Evolutionary conservation across 2,113 vertebrate species (phyloP), one percentile per base, ranked within the genome.

Genomic region (Xiphophorus maculatus): DNA sequence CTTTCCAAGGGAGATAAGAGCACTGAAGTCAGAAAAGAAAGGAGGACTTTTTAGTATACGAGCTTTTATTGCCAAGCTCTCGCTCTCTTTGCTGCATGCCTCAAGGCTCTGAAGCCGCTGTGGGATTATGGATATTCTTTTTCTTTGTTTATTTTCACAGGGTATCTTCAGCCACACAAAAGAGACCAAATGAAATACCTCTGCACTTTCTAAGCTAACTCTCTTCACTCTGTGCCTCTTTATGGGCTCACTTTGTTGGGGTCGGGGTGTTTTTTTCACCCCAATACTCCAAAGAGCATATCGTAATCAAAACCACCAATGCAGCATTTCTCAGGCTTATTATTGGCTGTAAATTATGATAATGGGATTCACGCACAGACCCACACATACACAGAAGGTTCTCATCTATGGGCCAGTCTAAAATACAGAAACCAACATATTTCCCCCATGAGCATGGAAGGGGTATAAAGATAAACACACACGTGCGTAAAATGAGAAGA

Each of bases 241-340:
- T 79, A 88, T 89, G 88, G 76, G 19, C 63, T 78, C 73, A 73
- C 86, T 90, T 85, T 85, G 87, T 89, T 84, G 75, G 58, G 69
- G 60, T 33, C 62, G 74, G 64, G 73, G 25, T 63, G 27, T 77
- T 79, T 67, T 79, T 82, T 84, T 80, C 83, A 87, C 77, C 66
- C 86, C 63, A 88, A 82, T 90, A 88, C 87, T 75, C 88, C 85
- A 88, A 84, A 88, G 87, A 93, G 81, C 80, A 88, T 85, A 89
- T 84, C 85, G 76, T 95, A 94, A 95, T 95, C 84, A 90, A 93
- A 94, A 93, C 92, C 94, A 95, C 88, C 86, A 88, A 85, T 88
- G 88, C 86, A 75, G 79, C 79, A 74, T 84, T 90, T 93, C 82
- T 85, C 73, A 79, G 82, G 85, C 80, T 92, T 84, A 84, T 93